Evolutionary conservation across 2,797 vertebrate species (phyloP), one percentile per base, ranked within the genome.

Genomic region (Cuculus canorus): DNA sequence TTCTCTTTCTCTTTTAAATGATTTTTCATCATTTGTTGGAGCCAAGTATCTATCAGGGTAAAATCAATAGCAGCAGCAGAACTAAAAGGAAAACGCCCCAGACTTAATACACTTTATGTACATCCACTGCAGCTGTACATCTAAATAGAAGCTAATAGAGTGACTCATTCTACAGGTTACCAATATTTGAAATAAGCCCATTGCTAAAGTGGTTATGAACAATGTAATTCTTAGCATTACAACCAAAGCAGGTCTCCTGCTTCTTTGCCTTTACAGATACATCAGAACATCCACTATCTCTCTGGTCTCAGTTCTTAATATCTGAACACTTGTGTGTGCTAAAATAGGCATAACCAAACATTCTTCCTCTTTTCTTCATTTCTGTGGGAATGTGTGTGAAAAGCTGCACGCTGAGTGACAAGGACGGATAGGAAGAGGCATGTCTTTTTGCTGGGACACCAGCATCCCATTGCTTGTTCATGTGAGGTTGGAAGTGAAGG

Each of bases 11-110:
- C n/a, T 89, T 88, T 75, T 72, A 89, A 96, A 94, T 81, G 28
- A 90, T 75, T 95, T 96, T 92, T 92, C 90, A 37, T 92, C 71
- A 33, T 66, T 7, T 66, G 24, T 68, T 87, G 39, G 30, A 92
- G 86, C 54, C 75, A 94, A 95, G 61, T 94, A 92, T 91, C 86
- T 95, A 87, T 91, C 86, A 92, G 75, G 54, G 43, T 79, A 95
- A 93, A 96, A 95, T 94, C 94, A 94, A 94, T 95, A 94, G 41
- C 30, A 63, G 57, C 84, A 96, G 75, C 61, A 94, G 86, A 95
- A 93, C 52, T n/a, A 69, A 81, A 53, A 92, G 96, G 96, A 95
- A 97, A 97, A 96, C 94, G 86, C 86, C 93, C 85, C 65, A 76
- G 94, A 81, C 70, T 92, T 93, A 93, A 94, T 95, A 73, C 2